These are phyloP conservation scores for Tichodroma muraria DNA, from an alignment of 2,113 vertebrate genomes.

Conservation along the genomic window DNA sequence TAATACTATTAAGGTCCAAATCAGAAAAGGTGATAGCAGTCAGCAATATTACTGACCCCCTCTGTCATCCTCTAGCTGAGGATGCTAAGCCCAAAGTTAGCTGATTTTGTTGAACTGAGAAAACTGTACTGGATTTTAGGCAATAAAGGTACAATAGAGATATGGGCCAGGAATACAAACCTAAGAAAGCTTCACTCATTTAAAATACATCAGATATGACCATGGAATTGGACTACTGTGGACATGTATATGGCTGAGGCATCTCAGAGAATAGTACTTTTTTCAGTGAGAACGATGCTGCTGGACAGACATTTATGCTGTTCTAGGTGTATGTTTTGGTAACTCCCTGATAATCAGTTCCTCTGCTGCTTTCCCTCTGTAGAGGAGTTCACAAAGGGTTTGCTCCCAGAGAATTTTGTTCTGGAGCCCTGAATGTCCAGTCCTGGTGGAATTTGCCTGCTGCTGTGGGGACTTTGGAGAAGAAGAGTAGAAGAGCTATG, in stretches of 20 bases:
- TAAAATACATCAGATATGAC: not conserved
- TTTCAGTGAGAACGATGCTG: not conserved
- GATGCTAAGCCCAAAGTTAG: not conserved
- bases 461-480: not conserved
- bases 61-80: not conserved
- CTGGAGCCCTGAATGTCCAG: not conserved
- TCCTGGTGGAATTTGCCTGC: not conserved
- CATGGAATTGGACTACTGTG: not conserved
- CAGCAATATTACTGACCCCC: not conserved
- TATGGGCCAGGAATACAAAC: not conserved
- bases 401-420: not conserved
- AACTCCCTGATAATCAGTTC: not conserved
- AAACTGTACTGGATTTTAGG: not conserved
- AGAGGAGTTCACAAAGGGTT: not conserved
- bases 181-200: not conserved
- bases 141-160: not conserved
- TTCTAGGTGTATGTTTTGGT: not conserved
- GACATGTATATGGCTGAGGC: not conserved
- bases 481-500: not conserved
- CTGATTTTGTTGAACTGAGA: not conserved
- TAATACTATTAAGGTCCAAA: constrained; percentile 52
- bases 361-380: not conserved
- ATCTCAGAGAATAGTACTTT: not conserved
- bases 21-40: constrained; percentile 23
- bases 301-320: not conserved